phyloP scores from a whole-genome alignment of 2,888 invertebrate genomes.

The Xestia ashworthii region DNA sequence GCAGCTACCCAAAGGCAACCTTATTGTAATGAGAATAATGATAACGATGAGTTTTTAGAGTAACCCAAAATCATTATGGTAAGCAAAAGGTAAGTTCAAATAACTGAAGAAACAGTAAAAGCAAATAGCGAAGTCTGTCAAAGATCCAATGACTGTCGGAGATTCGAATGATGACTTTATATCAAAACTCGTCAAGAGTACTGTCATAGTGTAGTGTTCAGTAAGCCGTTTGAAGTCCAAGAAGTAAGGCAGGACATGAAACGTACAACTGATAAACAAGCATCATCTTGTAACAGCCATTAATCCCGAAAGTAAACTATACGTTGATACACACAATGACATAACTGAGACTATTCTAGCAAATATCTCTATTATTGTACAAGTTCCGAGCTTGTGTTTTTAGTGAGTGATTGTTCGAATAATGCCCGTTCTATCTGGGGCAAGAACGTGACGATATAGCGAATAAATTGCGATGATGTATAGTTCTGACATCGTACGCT shows the following conservation, averaged over 20 bases:
- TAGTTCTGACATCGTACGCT: background rate
- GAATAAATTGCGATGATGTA: conserved; percentile 24
- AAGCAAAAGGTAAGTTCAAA: background rate
- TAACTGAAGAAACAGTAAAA: background rate
- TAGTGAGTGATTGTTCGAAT: conserved; percentile 35
- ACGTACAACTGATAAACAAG: background rate
- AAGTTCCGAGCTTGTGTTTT: conserved; percentile 22
- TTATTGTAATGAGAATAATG: background rate
- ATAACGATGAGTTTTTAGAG: background rate
- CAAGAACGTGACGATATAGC: conserved; percentile 39
- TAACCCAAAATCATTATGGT: background rate
- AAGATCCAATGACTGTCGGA: background rate
- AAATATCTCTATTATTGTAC: conserved; percentile 12
- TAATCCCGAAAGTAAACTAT: background rate
- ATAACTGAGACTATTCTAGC: conserved; percentile 12
- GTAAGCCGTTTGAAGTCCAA: background rate
- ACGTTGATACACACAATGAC: conserved; percentile 1
- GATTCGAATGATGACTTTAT: background rate
- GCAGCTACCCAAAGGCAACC: background rate
- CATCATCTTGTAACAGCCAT: background rate
- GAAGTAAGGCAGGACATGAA: background rate
- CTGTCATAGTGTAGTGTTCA: background rate
- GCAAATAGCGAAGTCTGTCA: background rate
- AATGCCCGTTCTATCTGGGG: conserved; percentile 31
- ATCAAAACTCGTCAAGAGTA: background rate